phyloP scores from a whole-genome alignment of 2,797 vertebrate species.

The Peromyscus melanophrys region DNA sequence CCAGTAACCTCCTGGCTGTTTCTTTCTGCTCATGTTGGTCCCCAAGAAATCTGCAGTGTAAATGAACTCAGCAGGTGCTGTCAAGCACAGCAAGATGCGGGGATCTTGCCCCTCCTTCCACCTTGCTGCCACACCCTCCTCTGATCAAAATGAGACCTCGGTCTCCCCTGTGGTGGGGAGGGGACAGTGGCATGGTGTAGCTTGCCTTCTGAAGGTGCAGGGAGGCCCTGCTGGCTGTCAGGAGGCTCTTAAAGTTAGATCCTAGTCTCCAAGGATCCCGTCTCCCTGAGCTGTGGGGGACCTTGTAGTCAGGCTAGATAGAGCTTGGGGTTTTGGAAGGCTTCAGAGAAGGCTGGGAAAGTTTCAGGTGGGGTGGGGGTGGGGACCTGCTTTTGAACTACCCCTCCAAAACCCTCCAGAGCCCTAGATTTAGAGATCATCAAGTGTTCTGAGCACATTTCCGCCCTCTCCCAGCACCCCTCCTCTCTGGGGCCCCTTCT shows the following conservation, averaged over 20 bases:
- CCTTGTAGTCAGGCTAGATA: not conserved
- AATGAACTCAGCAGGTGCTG: not conserved
- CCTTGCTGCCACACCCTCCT: too few species aligned
- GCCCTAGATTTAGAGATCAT: not conserved
- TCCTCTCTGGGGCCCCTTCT: slow-evolving; percentile 1
- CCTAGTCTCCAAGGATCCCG: not conserved
- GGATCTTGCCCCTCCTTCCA: not conserved
- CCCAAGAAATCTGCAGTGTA: not conserved
- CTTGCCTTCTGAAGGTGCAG: not conserved
- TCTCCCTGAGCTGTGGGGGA: not conserved
- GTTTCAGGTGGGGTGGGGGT: not conserved
- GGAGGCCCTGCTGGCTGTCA: not conserved
- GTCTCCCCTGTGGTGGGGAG: not conserved
- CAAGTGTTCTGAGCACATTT: slow-evolving; percentile 8
- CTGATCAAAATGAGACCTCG: not conserved
- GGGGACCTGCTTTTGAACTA: not conserved
- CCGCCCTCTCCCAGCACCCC: not conserved
- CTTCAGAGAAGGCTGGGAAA: not conserved
- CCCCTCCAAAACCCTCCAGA: slow-evolving; percentile 7
- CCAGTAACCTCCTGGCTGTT: not conserved
- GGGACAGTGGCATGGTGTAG: accelerated
- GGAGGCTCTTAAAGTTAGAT: not conserved
- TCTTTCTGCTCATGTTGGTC: not conserved
- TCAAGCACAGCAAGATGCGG: not conserved
- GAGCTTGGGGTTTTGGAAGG: not conserved